Evolutionary conservation across 2,113 vertebrate genomes (phyloP), one percentile per base, ranked within the genome.

Genomic region (Hymenochirus boettgeri): DNA sequence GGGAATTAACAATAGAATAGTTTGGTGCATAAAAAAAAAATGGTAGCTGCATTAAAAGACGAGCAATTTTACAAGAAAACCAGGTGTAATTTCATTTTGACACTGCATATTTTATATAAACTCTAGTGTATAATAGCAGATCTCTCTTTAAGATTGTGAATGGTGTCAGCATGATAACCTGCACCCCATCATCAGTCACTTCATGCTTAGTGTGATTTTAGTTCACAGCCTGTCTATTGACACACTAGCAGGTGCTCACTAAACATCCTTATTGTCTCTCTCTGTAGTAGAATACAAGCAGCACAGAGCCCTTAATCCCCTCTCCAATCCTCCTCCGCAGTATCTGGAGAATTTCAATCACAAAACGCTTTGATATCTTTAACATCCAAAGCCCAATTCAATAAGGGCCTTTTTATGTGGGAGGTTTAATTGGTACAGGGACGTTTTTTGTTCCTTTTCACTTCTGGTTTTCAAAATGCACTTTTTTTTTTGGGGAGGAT

Each of bases 161-260:
- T 71, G 46, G 67, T 51, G 25, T 57, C 67, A 73, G 71, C 71
- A 62, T 59, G 72, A 71, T 61, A 54, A n/a, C 47, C 53, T 46
- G 57, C 57, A 59, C 33, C 71, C 71, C 64, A 57, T 55, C 66
- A 64, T 61, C 70, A 74, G 69, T 62, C 69, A 62, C 73, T 50
- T 56, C 74, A 72, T 74, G 77, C 77, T 76, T 75, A 70, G 73
- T 70, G 72, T 71, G 80, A 79, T 78, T 82, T 77, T 71, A 67
- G 59, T 75, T 77, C 75, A 70, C 59, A 71, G 69, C 56, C 76
- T 67, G 71, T 77, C 80, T 76, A 82, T 82, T 82, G 80, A 83
- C 76, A 80, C 76, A 80, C 70, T 83, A 74, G 82, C 80, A 83
- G 82, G 82, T 83, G 82, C 79, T 80, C 76, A 72, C 74, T 73